phyloP scores from a whole-genome alignment of 2,888 invertebrate genomes.

The Netelia melanura region DNA sequence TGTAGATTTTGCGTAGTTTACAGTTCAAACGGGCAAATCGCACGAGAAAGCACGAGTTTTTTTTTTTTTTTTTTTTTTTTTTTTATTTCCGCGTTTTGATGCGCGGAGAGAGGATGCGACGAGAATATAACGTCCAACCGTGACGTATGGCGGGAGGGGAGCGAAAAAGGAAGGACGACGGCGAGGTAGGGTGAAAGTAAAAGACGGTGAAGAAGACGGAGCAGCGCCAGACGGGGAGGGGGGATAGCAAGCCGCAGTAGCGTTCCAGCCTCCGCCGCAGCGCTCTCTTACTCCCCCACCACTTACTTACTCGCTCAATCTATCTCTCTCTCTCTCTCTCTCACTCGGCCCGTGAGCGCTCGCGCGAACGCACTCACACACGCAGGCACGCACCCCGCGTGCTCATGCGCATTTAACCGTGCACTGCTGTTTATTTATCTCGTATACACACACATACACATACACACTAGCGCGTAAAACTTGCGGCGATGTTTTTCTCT shows the following conservation, averaged over 20 bases:
- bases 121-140: conserved; percentile 47
- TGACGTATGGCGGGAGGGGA: conserved; percentile 40
- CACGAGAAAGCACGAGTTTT: conserved; percentile 53
- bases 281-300: conserved; percentile 69
- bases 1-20: conserved; percentile 8
- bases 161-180: conserved; percentile 76
- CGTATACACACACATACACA: not conserved
- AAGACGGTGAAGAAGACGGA: conserved; percentile 81
- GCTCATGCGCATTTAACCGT: not conserved
- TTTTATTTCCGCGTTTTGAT: conserved; percentile 58
- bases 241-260: conserved; percentile 65
- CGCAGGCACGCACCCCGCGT: conserved; percentile 71
- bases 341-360: conserved; percentile 47
- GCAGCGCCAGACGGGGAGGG: conserved; percentile 59
- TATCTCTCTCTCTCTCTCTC: conserved; percentile 51
- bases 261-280: conserved; percentile 71
- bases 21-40: conserved; percentile 20
- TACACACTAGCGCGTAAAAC: not conserved
- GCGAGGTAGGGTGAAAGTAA: conserved; percentile 72
- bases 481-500: conserved; percentile 26
- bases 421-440: not conserved
- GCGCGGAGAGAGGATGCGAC: conserved; percentile 59
- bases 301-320: conserved; percentile 65
- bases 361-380: conserved; percentile 57
- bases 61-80: too few species aligned